Evolutionary conservation across 2,797 vertebrate species (phyloP).

Genomic region (Pteropus rufus): DNA sequence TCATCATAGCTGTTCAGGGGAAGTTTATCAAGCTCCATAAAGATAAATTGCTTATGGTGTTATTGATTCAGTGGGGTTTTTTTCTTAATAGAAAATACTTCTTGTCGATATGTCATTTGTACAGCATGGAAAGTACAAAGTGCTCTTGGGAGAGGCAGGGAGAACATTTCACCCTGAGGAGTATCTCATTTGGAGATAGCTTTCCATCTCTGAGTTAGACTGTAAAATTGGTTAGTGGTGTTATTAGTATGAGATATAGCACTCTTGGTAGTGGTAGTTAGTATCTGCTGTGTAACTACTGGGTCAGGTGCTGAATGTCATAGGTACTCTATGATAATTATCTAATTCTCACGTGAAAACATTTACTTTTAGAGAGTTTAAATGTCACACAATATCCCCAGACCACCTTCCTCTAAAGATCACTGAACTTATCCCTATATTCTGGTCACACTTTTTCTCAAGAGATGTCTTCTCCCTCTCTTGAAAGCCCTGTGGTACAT

Average conservation of each 20-base stretch:
- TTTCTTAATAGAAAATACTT: constrained; percentile 18
- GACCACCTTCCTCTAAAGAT: neutral
- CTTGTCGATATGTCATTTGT: neutral
- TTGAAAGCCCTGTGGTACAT: neutral
- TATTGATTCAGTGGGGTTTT: neutral
- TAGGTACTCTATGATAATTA: neutral
- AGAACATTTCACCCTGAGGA: neutral
- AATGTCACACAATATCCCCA: neutral
- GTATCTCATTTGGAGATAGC: neutral
- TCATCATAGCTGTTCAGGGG: neutral
- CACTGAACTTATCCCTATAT: neutral
- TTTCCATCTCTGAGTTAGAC: neutral
- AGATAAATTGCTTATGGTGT: neutral
- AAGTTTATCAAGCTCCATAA: constrained; percentile 9
- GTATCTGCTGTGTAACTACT: neutral
- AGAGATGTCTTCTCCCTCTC: neutral
- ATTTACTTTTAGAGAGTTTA: neutral
- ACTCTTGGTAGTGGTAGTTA: neutral
- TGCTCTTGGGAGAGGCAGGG: neutral
- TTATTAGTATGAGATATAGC: neutral
- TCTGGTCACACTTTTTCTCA: neutral
- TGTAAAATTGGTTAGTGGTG: neutral
- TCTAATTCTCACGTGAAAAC: neutral
- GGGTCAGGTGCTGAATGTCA: neutral
- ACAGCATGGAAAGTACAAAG: constrained; percentile 6